These are phyloP conservation scores for Gonatopus flavifemur DNA, from an alignment of 1,140 invertebrate genomes.

Conservation along the genomic window DNA sequence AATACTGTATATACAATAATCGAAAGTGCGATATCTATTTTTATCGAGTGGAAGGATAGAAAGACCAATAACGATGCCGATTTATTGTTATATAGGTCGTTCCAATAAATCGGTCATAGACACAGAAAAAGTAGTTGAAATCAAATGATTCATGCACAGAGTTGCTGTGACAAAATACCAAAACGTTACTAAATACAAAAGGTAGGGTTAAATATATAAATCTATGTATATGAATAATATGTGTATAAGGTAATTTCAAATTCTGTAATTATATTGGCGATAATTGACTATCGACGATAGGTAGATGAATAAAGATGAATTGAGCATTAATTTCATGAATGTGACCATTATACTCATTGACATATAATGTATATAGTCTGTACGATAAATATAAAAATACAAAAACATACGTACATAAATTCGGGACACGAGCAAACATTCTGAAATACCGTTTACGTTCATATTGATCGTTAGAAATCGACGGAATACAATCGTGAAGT, in stretches of 20 bases:
- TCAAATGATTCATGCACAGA: slow-evolving; percentile 52
- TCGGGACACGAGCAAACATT: slow-evolving; percentile 25
- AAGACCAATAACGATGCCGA: slow-evolving; percentile 43
- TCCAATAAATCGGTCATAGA: slow-evolving; percentile 11
- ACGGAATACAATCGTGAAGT: slow-evolving; percentile 43
- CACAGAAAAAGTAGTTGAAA: slow-evolving; percentile 50
- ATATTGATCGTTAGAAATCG: slow-evolving; percentile 42
- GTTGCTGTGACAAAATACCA: slow-evolving; percentile 58
- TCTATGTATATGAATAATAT: too few relatives aligned
- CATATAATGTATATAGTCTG: slow-evolving; percentile 34
- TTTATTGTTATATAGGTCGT: too few relatives aligned
- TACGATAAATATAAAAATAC: slow-evolving; percentile 32
- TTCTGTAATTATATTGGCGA: too few relatives aligned
- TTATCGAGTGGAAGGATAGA: slow-evolving; percentile 34
- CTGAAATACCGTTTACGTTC: slow-evolving; percentile 52
- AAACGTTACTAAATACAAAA: slow-evolving; percentile 49
- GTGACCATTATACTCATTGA: slow-evolving; percentile 32
- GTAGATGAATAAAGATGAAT: too few relatives aligned
- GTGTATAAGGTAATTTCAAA: too few relatives aligned
- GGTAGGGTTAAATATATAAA: slow-evolving; percentile 25
- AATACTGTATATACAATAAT: too few relatives aligned
- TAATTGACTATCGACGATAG: too few relatives aligned
- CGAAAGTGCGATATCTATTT: slow-evolving; percentile 39
- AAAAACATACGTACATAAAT: slow-evolving; percentile 14
- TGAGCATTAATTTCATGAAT: slow-evolving; percentile 31